Evolutionary conservation across 1,140 invertebrate genomes (phyloP), one percentile per base, ranked within the genome.

Genomic region (Zophobas atratus): DNA sequence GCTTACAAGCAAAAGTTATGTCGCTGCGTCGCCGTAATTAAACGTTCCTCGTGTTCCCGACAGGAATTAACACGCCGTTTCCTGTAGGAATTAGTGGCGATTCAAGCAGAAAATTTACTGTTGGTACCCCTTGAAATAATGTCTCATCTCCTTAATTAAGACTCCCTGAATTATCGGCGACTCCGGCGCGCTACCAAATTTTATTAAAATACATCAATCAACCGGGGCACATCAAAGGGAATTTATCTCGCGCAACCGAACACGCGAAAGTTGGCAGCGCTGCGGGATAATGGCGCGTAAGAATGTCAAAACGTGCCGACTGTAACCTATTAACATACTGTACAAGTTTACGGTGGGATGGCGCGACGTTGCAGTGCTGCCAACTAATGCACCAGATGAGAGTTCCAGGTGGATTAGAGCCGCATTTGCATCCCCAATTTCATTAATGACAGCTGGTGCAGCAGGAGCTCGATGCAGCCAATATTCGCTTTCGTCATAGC

Each of bases 1-100:
- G 60, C 8, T 67, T 67, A 67, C 41, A 38, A 67, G 20, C 43
- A n/a, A 1, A 8, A 41, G 39, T 67, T 67, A 63, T 63, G 57
- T 63, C 57, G 57, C 57, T 63, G 39, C 60, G 38, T 73, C 55
- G 41, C 39, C 56, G 71, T 73, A 73, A 73, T 73, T 73, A 73
- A 73, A 73, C 46, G 49, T 73, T 73, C 41, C 71, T 55, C 70
- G 39, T 43, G 71, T 73, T 43, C 46, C 49, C 49, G 71, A 73
- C 71, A 73, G 49, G 71, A 73, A 73, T 73, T 73, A 73, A 73
- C 71, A 73, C 71, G 35, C 38, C 71, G 55, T 56, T 73, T 55
- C 71, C 71, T 73, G 35, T 48, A 56, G 55, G 71, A 73, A 73
- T 73, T 73, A 73, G 71, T 73, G 71, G 71, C 39, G 71, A 73